Base-by-base conservation (phyloP, 2,113 vertebrate genomes). In the Cephalopterus ornatus region DNA sequence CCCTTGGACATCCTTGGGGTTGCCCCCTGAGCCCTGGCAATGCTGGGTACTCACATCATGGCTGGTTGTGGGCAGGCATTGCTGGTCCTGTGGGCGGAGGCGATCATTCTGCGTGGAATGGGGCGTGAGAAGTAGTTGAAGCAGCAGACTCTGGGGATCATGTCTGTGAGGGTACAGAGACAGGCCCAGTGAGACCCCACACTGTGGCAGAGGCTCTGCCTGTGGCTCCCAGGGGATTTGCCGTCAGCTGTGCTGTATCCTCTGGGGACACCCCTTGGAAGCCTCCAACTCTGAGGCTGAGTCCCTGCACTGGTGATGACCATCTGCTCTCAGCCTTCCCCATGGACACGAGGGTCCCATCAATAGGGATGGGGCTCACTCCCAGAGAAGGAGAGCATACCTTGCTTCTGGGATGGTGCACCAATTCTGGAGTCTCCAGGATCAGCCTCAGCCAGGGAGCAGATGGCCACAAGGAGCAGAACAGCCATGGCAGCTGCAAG, bases 71-170 rank as follows among this genome's bases (percentile, higher is more conserved):
- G 0, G 28, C 4, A 1, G 47, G 2, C 0, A 6, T 0, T 11
- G 83, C 52, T 79, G 52, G 46, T 82, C 27, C 0, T 2, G 47
- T 65, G 59, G 67, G 28, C 33, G 2, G 26, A 63, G 19, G 0
- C 0, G n/a, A 95, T 28, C 0, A 0, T 0, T 0, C 2, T 6
- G 5, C 0, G 30, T 0, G 16, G 22, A 42, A 88, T 0, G 13
- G 0, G 19, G 0, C 0, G 6, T 0, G 0, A 0, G 2, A 0
- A 0, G 24, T 35, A 33, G 0, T 0, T 0, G 4, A 9, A 0
- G 52, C 93, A 95, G 71, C 95, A 96, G 8, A 0, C 0, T 0
- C 0, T 1, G 21, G 0, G 0, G 3, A 0, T 0, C 1, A 0
- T 6, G 3, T 0, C 86, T 96, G 65, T 32, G 4, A 17, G 20